Evolutionary conservation across 2,888 invertebrate genomes (phyloP).

Genomic region (Ypsolopha scabrella): DNA sequence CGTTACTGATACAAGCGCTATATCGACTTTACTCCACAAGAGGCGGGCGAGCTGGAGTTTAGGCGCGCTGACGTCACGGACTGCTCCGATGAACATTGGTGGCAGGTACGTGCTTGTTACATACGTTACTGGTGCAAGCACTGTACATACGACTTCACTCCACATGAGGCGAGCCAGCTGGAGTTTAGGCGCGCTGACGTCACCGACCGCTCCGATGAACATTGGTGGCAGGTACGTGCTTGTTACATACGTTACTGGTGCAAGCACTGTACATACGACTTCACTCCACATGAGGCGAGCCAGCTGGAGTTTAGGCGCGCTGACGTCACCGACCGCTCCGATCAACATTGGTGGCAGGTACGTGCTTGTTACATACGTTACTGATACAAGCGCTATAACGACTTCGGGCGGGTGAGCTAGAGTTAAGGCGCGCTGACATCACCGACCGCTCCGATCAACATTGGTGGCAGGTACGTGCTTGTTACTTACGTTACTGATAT

Average conservation of each 20-base stretch:
- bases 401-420: too few relatives aligned
- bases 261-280: slow-evolving; percentile 99
- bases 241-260: slow-evolving; percentile 77
- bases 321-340: slow-evolving; percentile 95
- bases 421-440: too few relatives aligned
- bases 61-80: slow-evolving; percentile 97
- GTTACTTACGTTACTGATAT: too few relatives aligned
- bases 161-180: slow-evolving; percentile 75
- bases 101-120: slow-evolving; percentile 64
- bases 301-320: slow-evolving; percentile 97
- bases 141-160: too few relatives aligned
- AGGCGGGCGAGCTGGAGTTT: slow-evolving; percentile 97
- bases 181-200: too few relatives aligned
- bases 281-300: slow-evolving; percentile 96
- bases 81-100: slow-evolving; percentile 91
- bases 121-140: too few relatives aligned
- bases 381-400: neutral
- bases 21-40: slow-evolving; percentile 99
- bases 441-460: too few relatives aligned
- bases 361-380: neutral
- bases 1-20: slow-evolving; percentile 94
- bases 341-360: slow-evolving; percentile 89
- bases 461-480: too few relatives aligned
- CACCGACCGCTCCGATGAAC: slow-evolving; percentile 85
- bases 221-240: slow-evolving; percentile 80